Percentiles rank a stretch among this genome's conserved stretches.
Conservation (phyloP, 1,140 invertebrate genomes). For the Lasioglossum baleicum region DNA sequence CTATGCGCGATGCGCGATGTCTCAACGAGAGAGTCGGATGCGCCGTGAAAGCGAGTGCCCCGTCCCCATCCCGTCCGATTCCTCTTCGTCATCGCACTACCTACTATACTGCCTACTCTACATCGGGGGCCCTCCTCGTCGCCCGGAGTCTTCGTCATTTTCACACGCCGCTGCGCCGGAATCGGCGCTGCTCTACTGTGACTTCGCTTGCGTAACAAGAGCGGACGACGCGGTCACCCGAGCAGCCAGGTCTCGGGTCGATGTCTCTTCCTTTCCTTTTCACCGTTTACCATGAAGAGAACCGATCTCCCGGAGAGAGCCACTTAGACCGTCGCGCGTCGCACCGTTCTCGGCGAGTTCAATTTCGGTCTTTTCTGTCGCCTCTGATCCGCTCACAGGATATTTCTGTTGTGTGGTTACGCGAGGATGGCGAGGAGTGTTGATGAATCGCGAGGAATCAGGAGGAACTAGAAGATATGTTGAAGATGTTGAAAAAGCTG, state of each 20-base stretch:
- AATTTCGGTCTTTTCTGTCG: no score
- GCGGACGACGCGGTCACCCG: constrained; percentile 64
- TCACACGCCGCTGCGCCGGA: constrained; percentile 67
- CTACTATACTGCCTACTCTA: no score
- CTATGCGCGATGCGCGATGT: constrained; percentile 52
- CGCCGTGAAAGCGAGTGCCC: constrained; percentile 63
- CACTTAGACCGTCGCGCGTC: background rate
- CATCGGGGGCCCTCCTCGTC: constrained; percentile 35
- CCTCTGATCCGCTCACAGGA: no score
- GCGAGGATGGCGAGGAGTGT: no score
- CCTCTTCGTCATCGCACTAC: constrained; percentile 10
- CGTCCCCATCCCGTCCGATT: constrained; percentile 35
- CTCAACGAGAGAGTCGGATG: constrained; percentile 64
- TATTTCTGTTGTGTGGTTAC: no score
- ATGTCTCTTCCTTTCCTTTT: constrained; percentile 43
- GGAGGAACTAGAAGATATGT: no score
- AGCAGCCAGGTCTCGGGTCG: constrained; percentile 40
- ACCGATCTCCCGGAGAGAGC: background rate
- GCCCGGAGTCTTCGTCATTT: constrained; percentile 60
- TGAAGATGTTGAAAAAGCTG: no score
- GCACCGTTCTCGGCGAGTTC: background rate
- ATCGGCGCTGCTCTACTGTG: constrained; percentile 55
- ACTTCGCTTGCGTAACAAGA: constrained; percentile 54
- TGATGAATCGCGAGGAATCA: no score
- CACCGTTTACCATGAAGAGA: background rate